Evolutionary conservation across 2,113 vertebrate genomes (phyloP), one percentile per base, ranked within the genome.

Genomic region (Scortum barcoo): DNA sequence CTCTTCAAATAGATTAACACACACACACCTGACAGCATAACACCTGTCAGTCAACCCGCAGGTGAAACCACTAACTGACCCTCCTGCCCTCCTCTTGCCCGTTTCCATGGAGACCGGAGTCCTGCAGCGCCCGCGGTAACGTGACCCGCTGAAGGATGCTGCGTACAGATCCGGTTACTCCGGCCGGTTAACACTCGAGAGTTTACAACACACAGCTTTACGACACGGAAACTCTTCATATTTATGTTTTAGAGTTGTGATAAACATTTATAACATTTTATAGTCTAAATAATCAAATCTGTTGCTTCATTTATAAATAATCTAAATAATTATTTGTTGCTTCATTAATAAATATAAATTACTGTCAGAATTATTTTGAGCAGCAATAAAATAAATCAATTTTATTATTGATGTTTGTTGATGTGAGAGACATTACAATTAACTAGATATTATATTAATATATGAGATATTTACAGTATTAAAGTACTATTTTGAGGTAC

Each of bases 81-180:
- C 13, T 26, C 51, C 6, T 7, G 30, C 10, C 22, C 40, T 9
- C 8, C 42, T 17, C 44, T 44, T 4, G 16, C 67, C 46, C 13
- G 69, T 93, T 66, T 57, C 90, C 88, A 89, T 89, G 86, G 88
- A 85, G 65, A 92, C 86, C 71, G n/a, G n/a, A 30, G 63, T 30
- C 42, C 81, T 38, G 24, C 48, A 81, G 68, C 76, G 78, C 67
- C 68, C 4, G 14, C 4, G 48, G 93, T 88, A 93, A 94, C 86
- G 72, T 2, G 85, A 94, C 62, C 65, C 87, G 9, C n/a, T 24
- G 36, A 26, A 28, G 61, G 85, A 80, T 60, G 76, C 78, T 38
- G 76, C 53, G n/a, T 16, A 22, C 1, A 28, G 78, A 82, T 91
- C 87, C 65, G 26, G 81, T 93, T 83, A 72, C 88, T 78, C 26